phyloP scores from a whole-genome alignment of 2,888 invertebrate species.

The Desoria tigrina region DNA sequence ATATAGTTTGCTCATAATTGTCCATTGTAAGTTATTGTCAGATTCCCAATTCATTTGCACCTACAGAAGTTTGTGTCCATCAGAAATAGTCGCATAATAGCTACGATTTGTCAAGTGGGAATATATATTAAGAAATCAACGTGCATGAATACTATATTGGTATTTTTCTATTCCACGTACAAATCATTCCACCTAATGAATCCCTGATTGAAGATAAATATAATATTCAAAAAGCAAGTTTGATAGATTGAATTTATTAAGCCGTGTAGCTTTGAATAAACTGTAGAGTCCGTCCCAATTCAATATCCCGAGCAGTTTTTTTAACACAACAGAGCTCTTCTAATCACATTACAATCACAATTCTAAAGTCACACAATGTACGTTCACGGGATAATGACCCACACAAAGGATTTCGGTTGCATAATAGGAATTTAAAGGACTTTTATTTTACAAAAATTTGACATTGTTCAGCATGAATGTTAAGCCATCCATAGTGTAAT shows the following conservation, averaged over 20 bases:
- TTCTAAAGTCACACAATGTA: no score
- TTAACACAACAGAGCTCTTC: neutral
- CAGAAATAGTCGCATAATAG: no score
- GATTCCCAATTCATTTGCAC: neutral
- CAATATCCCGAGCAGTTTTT: neutral
- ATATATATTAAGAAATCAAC: no score
- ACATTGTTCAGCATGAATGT: conserved; percentile 1
- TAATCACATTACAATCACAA: conserved; percentile 1
- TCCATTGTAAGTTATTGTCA: neutral
- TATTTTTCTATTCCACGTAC: neutral
- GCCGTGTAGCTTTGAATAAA: neutral
- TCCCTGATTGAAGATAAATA: neutral
- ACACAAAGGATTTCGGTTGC: neutral
- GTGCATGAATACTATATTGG: no score
- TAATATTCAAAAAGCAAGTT: no score
- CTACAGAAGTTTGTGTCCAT: no score
- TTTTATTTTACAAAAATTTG: conserved; percentile 2
- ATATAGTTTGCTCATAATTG: conserved; percentile 1
- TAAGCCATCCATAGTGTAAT: conserved; percentile 7
- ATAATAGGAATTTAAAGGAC: neutral
- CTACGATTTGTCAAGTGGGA: no score
- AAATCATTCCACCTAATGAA: conserved; percentile 4
- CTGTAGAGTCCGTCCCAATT: neutral
- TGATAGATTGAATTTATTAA: no score
- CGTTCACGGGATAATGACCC: conserved; percentile 8